Evolutionary conservation across 1,140 invertebrate species (phyloP).

Genomic region (Drosophila ficusphila): DNA sequence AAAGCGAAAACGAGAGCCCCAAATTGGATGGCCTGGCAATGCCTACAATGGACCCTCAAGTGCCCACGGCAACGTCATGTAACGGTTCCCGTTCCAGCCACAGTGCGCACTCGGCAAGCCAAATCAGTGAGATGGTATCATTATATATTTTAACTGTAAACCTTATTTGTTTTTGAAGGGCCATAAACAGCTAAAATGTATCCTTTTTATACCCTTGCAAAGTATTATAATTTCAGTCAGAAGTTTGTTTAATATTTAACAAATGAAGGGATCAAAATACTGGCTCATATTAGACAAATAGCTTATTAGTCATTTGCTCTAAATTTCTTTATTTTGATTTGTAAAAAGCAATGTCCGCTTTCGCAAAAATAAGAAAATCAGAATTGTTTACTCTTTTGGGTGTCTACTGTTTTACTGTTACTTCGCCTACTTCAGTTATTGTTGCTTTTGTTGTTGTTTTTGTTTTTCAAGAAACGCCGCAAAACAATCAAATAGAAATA

Average conservation of each 20-base stretch:
- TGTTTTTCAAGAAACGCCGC: constrained; percentile 43
- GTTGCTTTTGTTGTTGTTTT: constrained; percentile 11
- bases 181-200: no score
- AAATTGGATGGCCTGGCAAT: constrained; percentile 53
- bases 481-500: constrained; percentile 70
- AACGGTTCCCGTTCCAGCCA: constrained; percentile 3
- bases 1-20: constrained; percentile 64
- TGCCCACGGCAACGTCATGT: constrained; percentile 66
- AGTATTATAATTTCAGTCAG: no score
- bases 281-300: no score
- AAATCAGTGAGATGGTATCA: neutral
- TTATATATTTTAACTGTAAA: neutral
- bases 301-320: no score
- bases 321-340: no score
- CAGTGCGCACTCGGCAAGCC: neutral
- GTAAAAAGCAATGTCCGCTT: no score
- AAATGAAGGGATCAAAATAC: no score
- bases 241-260: no score
- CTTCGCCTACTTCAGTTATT: neutral
- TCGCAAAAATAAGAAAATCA: neutral
- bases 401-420: neutral
- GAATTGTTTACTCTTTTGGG: neutral
- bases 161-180: no score
- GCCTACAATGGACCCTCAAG: constrained; percentile 61
- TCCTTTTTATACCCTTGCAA: no score